These are phyloP conservation scores for Pygoscelis antarcticus DNA, from an alignment of 2,113 vertebrate genomes.

Conservation along the genomic window DNA sequence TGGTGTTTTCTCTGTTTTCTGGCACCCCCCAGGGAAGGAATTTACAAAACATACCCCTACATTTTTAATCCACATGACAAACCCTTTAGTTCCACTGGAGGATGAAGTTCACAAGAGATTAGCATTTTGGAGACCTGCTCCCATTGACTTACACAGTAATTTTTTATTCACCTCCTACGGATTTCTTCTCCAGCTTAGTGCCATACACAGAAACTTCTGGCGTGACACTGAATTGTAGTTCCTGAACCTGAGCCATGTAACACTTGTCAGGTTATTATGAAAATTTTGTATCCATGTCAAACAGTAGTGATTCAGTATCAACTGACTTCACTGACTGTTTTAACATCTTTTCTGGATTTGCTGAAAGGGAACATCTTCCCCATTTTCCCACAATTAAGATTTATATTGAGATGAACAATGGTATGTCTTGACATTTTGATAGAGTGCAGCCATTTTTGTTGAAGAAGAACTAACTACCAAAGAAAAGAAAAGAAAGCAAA, in stretches of 20 bases:
- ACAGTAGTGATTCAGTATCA: neutral
- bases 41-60: neutral
- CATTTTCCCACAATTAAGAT: neutral
- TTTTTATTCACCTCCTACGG: neutral
- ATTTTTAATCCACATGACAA: neutral
- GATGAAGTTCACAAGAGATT: neutral
- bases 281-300: neutral
- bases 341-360: neutral
- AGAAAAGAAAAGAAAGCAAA: neutral
- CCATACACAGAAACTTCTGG: neutral
- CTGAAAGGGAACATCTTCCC: neutral
- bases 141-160: neutral
- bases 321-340: neutral
- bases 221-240: neutral
- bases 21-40: neutral
- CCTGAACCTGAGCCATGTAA: neutral
- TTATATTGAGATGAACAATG: neutral
- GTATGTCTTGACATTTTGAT: neutral
- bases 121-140: neutral
- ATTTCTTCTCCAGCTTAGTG: neutral
- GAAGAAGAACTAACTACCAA: neutral
- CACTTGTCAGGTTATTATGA: neutral
- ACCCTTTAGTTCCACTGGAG: neutral
- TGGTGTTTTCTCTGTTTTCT: neutral
- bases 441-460: neutral